These are phyloP conservation scores for Salticus scenicus DNA, from an alignment of 2,888 invertebrate genomes.

Conservation along the genomic window DNA sequence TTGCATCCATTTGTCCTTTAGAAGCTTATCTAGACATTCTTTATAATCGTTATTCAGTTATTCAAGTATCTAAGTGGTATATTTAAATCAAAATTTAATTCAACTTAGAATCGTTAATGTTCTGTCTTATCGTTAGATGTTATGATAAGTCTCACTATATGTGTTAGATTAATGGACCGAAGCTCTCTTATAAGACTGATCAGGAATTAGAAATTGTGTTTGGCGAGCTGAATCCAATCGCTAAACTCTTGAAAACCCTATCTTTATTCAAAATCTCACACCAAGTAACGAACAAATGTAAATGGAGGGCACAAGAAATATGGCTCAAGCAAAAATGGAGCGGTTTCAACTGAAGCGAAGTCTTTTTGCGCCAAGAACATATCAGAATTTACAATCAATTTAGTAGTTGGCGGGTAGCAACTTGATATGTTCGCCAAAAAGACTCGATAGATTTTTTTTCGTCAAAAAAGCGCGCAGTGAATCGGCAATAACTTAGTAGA, in stretches of 20 bases:
- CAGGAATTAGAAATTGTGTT: too few species aligned
- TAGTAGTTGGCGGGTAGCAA: conserved; percentile 54
- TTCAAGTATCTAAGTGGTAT: too few species aligned
- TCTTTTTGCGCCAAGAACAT: conserved; percentile 28
- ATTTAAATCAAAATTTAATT: too few species aligned
- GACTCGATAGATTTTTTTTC: conserved; percentile 26
- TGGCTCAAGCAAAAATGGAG: conserved; percentile 61
- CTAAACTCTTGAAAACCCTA: conserved; percentile 8
- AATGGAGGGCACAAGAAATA: conserved; percentile 58
- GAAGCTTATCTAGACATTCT: too few species aligned
- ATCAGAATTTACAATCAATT: conserved; percentile 51
- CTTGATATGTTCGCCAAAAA: conserved; percentile 39
- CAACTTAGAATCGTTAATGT: too few species aligned
- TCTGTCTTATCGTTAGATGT: too few species aligned
- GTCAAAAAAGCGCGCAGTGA: conserved; percentile 30
- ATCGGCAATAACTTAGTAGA: conserved; percentile 30
- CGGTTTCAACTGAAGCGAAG: conserved; percentile 33
- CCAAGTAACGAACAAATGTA: conserved; percentile 50
- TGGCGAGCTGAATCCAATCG: too few species aligned
- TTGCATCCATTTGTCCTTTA: too few species aligned
- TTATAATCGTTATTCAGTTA: too few species aligned
- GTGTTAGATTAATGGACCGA: too few species aligned
- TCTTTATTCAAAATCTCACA: conserved; percentile 11
- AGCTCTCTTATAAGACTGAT: too few species aligned
- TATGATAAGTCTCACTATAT: too few species aligned